A percentile compares a stretch with the other conserved stretches of the same genome.
Evolutionary conservation across 1,140 invertebrate species (phyloP).

Genomic region (Micrasema minimum): DNA sequence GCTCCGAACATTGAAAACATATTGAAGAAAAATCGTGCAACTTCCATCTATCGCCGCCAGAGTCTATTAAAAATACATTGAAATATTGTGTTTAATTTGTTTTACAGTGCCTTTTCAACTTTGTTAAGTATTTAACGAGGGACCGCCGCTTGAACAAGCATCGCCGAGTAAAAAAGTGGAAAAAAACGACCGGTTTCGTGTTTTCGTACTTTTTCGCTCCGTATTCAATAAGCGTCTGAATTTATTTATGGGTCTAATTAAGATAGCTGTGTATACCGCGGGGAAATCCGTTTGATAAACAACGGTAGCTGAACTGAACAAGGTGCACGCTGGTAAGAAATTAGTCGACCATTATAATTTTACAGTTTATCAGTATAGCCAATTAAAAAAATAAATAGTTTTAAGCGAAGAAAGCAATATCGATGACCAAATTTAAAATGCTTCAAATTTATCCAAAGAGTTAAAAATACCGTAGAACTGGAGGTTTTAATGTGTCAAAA

Average conservation of each 20-base stretch:
- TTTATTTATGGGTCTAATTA: conserved; percentile 48
- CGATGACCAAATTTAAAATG: too few species aligned
- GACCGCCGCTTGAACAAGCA: background rate
- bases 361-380: too few species aligned
- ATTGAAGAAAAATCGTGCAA: conserved; percentile 19
- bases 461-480: too few species aligned
- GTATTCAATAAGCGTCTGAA: conserved; percentile 43
- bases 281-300: conserved; percentile 47
- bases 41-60: conserved; percentile 25
- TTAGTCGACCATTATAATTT: too few species aligned
- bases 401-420: too few species aligned
- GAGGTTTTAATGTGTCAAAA: too few species aligned
- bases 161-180: conserved; percentile 4
- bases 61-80: conserved; percentile 28
- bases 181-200: conserved; percentile 9
- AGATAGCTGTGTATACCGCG: conserved; percentile 38
- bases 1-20: too few species aligned
- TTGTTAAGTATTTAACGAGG: conserved; percentile 29
- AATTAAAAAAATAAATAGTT: too few species aligned
- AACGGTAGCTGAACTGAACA: conserved; percentile 24
- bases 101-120: conserved; percentile 34
- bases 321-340: background rate
- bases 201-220: conserved; percentile 29
- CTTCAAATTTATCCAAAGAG: too few species aligned
- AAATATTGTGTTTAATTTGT: conserved; percentile 31